phyloP scores from a whole-genome alignment of 2,888 invertebrate species.

The Agonum fuliginosum region DNA sequence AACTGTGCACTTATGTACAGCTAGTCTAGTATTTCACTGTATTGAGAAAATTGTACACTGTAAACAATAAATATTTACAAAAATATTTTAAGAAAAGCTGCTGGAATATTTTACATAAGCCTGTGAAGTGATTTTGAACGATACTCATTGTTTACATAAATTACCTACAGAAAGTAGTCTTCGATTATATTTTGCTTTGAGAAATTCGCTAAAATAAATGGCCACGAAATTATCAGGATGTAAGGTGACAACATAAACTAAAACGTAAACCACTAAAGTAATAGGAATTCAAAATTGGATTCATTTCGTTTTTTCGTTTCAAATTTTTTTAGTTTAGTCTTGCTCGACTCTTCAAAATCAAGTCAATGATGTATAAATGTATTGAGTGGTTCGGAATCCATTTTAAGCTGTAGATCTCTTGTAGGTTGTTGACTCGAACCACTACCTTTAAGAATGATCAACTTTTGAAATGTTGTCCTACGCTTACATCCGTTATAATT shows the following conservation, averaged over 20 bases:
- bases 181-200: conserved; percentile 5
- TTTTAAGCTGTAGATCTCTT: too few species aligned
- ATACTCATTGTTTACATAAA: conserved; percentile 28
- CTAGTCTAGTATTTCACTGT: conserved; percentile 1
- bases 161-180: conserved; percentile 23
- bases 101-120: background rate
- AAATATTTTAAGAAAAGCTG: conserved; percentile 10
- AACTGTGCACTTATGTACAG: conserved; percentile 57
- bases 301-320: background rate
- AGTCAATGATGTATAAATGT: too few species aligned
- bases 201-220: background rate
- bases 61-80: conserved; percentile 30
- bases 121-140: conserved; percentile 22
- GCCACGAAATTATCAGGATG: background rate
- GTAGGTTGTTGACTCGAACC: too few species aligned
- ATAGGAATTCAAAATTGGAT: too few species aligned
- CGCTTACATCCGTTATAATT: too few species aligned
- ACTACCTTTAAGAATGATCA: too few species aligned
- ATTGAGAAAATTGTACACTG: conserved; percentile 24
- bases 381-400: too few species aligned
- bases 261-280: too few species aligned
- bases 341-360: too few species aligned
- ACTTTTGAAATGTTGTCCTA: too few species aligned
- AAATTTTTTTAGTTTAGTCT: background rate
- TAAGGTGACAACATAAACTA: too few species aligned